These are phyloP conservation scores for Coptotermes formosanus DNA, from an alignment of 1,140 invertebrate species.

Conservation along the genomic window DNA sequence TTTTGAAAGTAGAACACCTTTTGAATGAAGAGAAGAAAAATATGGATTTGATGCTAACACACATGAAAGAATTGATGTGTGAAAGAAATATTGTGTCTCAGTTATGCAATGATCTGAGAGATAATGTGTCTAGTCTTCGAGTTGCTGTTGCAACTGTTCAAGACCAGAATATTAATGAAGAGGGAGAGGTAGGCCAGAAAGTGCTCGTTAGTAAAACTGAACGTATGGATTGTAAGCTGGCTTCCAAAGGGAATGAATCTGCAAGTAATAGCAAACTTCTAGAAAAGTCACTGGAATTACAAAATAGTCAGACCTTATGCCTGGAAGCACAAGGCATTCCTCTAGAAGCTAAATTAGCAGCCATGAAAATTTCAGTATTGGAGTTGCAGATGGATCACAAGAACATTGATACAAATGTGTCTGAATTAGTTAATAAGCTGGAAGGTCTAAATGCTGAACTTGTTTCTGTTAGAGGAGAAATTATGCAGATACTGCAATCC, in stretches of 20 bases:
- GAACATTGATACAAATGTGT: neutral
- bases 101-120: neutral
- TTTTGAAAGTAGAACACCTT: neutral
- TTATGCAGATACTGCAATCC: neutral
- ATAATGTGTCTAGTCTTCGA: neutral
- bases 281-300: neutral
- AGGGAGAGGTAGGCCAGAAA: neutral
- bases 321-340: too few relatives aligned
- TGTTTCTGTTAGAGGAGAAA: neutral
- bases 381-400: too few relatives aligned
- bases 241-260: too few relatives aligned
- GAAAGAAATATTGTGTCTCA: neutral
- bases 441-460: neutral
- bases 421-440: neutral
- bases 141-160: neutral
- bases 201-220: neutral
- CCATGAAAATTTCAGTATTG: too few relatives aligned
- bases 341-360: too few relatives aligned
- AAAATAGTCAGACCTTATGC: neutral
- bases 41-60: neutral
- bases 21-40: neutral
- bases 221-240: neutral
- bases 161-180: too few relatives aligned
- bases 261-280: neutral
- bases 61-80: neutral